Evolutionary conservation across 2,888 invertebrate species (phyloP).

Genomic region (Ernsta delagoae): DNA sequence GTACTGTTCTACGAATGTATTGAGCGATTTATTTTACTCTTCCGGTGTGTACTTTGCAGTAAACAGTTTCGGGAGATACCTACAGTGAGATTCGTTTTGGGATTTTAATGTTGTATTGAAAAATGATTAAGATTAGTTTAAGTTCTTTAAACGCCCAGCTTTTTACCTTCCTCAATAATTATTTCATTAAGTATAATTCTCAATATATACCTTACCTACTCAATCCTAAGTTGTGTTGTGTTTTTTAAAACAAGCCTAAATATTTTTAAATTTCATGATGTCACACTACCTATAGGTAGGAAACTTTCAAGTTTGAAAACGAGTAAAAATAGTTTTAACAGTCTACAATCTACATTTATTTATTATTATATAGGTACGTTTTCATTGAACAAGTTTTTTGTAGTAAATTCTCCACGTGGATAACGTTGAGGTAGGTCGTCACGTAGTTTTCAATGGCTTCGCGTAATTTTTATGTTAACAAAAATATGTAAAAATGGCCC

Average conservation of each 20-base stretch:
- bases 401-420: not conserved
- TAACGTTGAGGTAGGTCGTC: slow-evolving; percentile 21
- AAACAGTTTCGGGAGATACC: not conserved
- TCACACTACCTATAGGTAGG: too few species aligned
- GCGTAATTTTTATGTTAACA: not conserved
- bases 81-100: not conserved
- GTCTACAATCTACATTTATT: too few species aligned
- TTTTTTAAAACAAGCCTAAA: too few species aligned
- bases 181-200: too few species aligned
- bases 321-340: too few species aligned
- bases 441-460: not conserved
- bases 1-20: slow-evolving; percentile 8
- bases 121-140: not conserved
- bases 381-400: not conserved
- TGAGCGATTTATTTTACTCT: not conserved
- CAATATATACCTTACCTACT: too few species aligned
- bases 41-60: not conserved
- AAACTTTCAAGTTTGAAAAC: too few species aligned
- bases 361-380: too few species aligned
- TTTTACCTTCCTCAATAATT: too few species aligned
- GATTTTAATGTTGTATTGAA: not conserved
- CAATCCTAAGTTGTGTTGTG: too few species aligned
- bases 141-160: too few species aligned
- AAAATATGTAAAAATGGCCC: not conserved
- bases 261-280: too few species aligned